Conservation (phyloP, 2,113 vertebrate species). For the Craseonycteris thonglongyai region DNA sequence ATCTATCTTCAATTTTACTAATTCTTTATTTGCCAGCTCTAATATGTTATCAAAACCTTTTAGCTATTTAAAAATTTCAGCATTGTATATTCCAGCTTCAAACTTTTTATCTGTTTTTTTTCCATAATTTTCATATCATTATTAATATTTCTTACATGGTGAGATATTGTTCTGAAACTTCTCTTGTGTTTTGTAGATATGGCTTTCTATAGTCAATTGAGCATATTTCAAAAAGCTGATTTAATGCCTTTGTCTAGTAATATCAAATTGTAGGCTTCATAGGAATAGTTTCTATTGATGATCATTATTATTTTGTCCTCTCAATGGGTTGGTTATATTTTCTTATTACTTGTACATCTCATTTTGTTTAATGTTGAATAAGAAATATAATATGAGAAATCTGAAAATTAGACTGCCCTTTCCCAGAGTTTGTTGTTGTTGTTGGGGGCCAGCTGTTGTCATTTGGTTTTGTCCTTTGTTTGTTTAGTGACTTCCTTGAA, state of each 20-base stretch:
- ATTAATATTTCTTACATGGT: neutral
- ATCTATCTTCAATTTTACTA: neutral
- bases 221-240: neutral
- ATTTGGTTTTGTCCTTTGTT: neutral
- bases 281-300: neutral
- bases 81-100: neutral
- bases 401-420: neutral
- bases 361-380: neutral
- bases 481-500: neutral
- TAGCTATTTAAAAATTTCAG: neutral
- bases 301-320: neutral
- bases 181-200: neutral
- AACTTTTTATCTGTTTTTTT: neutral
- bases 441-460: neutral
- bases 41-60: neutral
- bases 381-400: neutral
- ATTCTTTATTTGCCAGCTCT: neutral
- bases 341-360: neutral
- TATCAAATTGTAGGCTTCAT: neutral
- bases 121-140: neutral
- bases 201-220: neutral
- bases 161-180: neutral
- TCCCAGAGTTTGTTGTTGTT: neutral
- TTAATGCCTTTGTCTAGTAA: neutral
- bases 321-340: neutral